Conservation (phyloP, 2,797 vertebrate genomes). For the Myripristis jacobus region DNA sequence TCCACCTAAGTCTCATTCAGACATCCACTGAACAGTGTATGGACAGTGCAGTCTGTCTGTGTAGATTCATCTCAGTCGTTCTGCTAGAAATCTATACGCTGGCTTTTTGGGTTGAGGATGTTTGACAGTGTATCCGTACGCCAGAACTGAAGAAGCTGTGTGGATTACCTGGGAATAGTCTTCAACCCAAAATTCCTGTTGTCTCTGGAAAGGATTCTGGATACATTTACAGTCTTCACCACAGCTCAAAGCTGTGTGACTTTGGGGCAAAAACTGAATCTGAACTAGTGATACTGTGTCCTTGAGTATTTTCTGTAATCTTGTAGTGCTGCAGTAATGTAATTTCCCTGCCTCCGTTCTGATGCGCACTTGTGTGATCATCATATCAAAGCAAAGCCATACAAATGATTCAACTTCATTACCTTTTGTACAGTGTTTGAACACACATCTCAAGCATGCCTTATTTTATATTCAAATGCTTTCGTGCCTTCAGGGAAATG, state of each 20-base stretch:
- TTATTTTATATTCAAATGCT: conserved; percentile 3
- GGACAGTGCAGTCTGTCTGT: too few relatives aligned
- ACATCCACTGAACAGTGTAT: too few relatives aligned
- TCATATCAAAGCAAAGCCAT: neutral
- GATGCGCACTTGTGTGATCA: neutral
- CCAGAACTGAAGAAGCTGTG: too few relatives aligned
- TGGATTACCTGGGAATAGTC: too few relatives aligned
- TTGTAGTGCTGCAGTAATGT: conserved; percentile 6
- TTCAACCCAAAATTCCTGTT: too few relatives aligned
- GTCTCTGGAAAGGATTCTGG: too few relatives aligned
- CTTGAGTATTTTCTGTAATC: conserved; percentile 4
- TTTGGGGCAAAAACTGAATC: conserved; percentile 27
- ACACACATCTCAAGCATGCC: conserved; percentile 3
- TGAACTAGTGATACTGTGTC: conserved; percentile 20
- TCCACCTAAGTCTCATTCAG: too few relatives aligned
- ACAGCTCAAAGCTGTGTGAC: conserved; percentile 33
- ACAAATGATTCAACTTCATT: neutral
- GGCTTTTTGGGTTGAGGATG: too few relatives aligned
- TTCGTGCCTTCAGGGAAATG: conserved; percentile 18
- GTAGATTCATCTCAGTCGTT: too few relatives aligned
- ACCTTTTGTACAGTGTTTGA: conserved; percentile 7
- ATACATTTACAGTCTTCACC: conserved; percentile 50
- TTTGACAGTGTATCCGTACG: too few relatives aligned
- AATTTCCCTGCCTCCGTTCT: neutral
- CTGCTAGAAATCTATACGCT: too few relatives aligned